Percentiles rank a stretch among this genome's conserved stretches.
Evolutionary conservation across 2,113 vertebrate species (phyloP).

Genomic region (Martes martes): DNA sequence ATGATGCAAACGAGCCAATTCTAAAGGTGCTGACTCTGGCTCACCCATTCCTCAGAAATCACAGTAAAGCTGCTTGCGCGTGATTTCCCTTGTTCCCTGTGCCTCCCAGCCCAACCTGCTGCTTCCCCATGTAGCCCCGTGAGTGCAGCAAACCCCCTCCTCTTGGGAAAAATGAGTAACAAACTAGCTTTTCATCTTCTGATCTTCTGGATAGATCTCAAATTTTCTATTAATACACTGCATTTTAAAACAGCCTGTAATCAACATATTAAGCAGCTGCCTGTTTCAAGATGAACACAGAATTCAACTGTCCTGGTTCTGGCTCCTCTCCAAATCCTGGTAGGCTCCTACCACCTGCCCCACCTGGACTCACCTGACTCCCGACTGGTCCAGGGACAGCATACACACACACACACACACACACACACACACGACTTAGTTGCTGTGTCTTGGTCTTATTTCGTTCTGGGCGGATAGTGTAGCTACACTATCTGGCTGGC

Average conservation of each 20-base stretch:
- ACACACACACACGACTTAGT: not conserved
- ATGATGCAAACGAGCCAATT: too few species aligned
- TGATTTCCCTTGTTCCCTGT: too few species aligned
- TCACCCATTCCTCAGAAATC: not conserved
- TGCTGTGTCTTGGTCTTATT: not conserved
- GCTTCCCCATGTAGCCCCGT: fast-evolving
- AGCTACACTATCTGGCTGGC: not conserved
- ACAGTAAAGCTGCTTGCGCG: fast-evolving
- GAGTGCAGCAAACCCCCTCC: not conserved
- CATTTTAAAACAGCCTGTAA: not conserved
- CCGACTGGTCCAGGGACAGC: too few species aligned
- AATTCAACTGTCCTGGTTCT: not conserved
- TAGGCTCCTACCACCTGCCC: not conserved
- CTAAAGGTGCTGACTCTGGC: not conserved
- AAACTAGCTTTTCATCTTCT: not conserved
- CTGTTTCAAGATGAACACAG: not conserved
- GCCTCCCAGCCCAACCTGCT: not conserved
- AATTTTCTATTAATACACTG: not conserved
- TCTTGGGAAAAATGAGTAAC: not conserved
- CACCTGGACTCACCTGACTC: not conserved
- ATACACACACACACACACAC: too few species aligned
- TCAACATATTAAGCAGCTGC: not conserved
- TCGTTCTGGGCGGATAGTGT: not conserved
- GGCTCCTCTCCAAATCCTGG: not conserved
- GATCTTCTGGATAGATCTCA: not conserved